Percentiles rank a stretch among this genome's conserved stretches.
These are phyloP conservation scores for Myioborus miniatus DNA, from an alignment of 2,797 vertebrate species.

Conservation along the genomic window DNA sequence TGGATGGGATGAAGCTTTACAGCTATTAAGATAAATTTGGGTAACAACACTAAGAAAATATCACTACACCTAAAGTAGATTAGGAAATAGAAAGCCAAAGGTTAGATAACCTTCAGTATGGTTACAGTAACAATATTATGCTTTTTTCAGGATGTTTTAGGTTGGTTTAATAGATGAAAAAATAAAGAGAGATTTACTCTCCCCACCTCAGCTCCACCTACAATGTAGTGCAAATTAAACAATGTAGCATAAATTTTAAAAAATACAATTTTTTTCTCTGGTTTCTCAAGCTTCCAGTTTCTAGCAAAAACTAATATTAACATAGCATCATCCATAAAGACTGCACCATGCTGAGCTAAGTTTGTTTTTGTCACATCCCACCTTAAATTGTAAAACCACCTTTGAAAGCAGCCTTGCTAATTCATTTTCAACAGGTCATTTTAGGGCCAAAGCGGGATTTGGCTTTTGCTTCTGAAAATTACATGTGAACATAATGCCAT, in stretches of 20 bases:
- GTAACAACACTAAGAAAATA: background rate
- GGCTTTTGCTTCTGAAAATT: constrained; percentile 33
- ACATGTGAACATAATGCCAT: background rate
- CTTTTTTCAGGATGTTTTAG: background rate
- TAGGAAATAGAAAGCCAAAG: background rate
- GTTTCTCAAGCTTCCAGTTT: background rate
- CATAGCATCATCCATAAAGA: background rate
- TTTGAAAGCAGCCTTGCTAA: background rate
- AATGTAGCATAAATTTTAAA: background rate
- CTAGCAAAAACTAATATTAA: background rate
- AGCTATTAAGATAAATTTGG: background rate
- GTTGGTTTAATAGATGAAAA: background rate
- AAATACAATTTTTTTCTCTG: background rate
- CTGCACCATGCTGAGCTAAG: background rate
- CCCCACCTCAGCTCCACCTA: background rate
- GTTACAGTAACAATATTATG: background rate
- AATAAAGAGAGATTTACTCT: background rate
- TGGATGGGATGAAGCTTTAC: background rate
- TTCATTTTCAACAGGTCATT: constrained; percentile 27
- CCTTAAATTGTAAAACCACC: background rate
- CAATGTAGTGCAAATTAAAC: background rate
- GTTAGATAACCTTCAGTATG: background rate
- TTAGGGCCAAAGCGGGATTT: background rate
- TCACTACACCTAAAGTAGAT: background rate
- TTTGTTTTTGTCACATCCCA: constrained; percentile 22